Evolutionary conservation across 2,113 vertebrate species (phyloP).

Genomic region (Dipodomys merriami): DNA sequence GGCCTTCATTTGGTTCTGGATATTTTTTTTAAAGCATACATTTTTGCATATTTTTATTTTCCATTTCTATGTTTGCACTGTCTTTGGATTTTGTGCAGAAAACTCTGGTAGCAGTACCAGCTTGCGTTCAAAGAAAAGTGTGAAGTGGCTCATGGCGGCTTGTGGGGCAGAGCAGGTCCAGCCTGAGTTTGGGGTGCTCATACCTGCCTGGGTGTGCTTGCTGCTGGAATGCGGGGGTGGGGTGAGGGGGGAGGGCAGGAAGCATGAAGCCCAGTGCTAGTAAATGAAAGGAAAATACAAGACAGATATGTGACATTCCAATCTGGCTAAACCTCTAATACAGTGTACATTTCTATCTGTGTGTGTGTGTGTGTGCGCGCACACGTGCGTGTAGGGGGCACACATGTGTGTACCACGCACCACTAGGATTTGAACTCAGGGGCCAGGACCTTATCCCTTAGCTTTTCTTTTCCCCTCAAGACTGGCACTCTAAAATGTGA

Average conservation of each 20-base stretch:
- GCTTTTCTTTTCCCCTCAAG: no score
- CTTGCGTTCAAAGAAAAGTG: not conserved
- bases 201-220: accelerated
- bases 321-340: not conserved
- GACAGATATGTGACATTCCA: not conserved
- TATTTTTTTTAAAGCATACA: not conserved
- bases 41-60: conserved; percentile 43
- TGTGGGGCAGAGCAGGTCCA: not conserved
- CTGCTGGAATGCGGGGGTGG: no score
- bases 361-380: no score
- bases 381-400: no score
- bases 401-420: no score
- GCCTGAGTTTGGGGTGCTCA: accelerated
- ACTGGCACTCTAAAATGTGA: no score
- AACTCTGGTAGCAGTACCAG: not conserved
- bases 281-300: not conserved
- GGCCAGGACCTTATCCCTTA: no score
- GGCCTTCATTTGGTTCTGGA: conserved; percentile 32
- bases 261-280: accelerated
- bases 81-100: not conserved
- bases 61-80: not conserved
- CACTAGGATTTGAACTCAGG: no score
- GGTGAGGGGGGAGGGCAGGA: accelerated
- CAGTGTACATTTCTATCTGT: not conserved
- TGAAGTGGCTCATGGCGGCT: not conserved